These are phyloP conservation scores for Hippocampus guttulatus DNA, from an alignment of 2,113 vertebrate species.

Conservation along the genomic window DNA sequence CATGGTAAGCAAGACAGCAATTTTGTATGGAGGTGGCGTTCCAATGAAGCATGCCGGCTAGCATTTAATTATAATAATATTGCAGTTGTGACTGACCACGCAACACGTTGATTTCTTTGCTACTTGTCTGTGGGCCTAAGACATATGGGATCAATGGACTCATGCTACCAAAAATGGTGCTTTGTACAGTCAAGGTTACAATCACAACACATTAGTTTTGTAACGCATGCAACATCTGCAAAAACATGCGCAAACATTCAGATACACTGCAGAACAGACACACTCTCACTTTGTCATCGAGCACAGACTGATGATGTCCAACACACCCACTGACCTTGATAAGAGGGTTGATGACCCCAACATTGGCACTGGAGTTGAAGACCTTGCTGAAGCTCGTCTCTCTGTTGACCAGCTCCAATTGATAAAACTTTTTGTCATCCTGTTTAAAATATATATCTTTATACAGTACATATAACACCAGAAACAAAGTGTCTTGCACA, in stretches of 20 bases:
- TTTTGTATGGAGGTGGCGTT: not conserved
- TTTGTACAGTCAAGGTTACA: not conserved
- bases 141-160: not conserved
- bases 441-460: constrained; percentile 48
- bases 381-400: constrained; percentile 98
- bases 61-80: no score
- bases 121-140: no score
- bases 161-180: not conserved
- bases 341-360: constrained; percentile 96
- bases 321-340: constrained; percentile 83
- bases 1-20: constrained; percentile 2
- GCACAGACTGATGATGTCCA: constrained; percentile 3
- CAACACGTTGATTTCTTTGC: not conserved
- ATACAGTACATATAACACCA: constrained; percentile 3
- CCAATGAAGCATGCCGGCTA: not conserved
- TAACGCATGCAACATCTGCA: not conserved
- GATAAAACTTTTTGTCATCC: constrained; percentile 99
- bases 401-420: constrained; percentile 97
- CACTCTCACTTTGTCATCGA: not conserved
- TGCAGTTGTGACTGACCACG: no score
- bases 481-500: not conserved
- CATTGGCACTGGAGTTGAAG: constrained; percentile 93
- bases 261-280: not conserved
- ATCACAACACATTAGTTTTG: not conserved
- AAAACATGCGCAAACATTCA: not conserved